A percentile compares a stretch with the other conserved stretches of the same genome.
Evolutionary conservation across 1,140 invertebrate genomes (phyloP).

Genomic region (Pararge aegeria): DNA sequence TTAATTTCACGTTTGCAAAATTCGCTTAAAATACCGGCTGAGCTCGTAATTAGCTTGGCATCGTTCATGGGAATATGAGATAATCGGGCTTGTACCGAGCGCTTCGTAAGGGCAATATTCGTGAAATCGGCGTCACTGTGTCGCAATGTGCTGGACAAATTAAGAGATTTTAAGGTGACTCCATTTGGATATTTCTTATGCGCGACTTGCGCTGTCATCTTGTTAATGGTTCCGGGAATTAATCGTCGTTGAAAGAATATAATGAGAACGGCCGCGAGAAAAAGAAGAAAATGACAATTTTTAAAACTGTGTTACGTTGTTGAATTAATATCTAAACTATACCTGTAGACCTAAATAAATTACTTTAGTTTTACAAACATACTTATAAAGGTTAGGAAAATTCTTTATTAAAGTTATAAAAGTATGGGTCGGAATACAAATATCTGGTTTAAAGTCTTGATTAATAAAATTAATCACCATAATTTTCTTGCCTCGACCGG

Average conservation of each 20-base stretch:
- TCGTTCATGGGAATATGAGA: conserved; percentile 54
- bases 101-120: conserved; percentile 56
- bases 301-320: not conserved
- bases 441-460: too few relatives aligned
- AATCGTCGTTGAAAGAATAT: conserved; percentile 14
- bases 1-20: conserved; percentile 71
- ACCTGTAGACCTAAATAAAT: too few relatives aligned
- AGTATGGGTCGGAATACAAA: not conserved
- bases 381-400: not conserved
- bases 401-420: not conserved
- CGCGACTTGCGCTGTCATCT: conserved; percentile 45
- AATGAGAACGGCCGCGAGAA: not conserved
- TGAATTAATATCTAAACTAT: too few relatives aligned
- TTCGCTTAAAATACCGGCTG: conserved; percentile 64
- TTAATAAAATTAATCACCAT: too few relatives aligned
- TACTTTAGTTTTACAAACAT: too few relatives aligned
- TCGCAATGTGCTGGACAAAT: conserved; percentile 49
- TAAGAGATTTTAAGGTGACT: conserved; percentile 52
- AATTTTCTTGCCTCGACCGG: too few relatives aligned
- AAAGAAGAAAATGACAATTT: not conserved
- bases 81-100: conserved; percentile 33
- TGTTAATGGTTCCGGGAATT: conserved; percentile 43
- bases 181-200: conserved; percentile 36
- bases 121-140: conserved; percentile 49
- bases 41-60: conserved; percentile 65